Evolutionary conservation across 2,888 invertebrate species (phyloP), one percentile per base, ranked within the genome.

Genomic region (Phytoseiulus persimilis): DNA sequence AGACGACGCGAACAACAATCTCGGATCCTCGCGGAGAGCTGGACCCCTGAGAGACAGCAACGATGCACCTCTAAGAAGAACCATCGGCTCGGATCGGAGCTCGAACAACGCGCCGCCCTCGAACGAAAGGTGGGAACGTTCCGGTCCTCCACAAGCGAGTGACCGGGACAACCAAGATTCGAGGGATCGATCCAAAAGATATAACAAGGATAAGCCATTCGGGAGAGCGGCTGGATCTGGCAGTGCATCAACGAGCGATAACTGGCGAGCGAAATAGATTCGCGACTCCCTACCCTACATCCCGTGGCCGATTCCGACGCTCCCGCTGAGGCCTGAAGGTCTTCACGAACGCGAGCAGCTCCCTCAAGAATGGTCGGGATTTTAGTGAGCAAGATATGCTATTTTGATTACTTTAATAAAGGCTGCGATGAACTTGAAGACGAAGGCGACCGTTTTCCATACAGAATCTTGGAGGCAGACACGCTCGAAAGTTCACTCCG

Each of bases 141-240:
- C 5, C 84, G 84, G 84, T 23, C n/a, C 87, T 1, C 87, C 11
- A 87, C 9, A 2, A 2, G 23, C 11, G 18, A n/a, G 84, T n/a
- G 87, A 87, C 33, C 87, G 87, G 1, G 87, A 87, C 39, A 87
- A 33, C 28, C 65, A 65, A 65, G 65, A 65, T 23, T 65, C 65
- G 14, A 28, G 65, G 28, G 65, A 65, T 28, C 65, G 65, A 28
- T 14, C 28, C 28, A 65, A 65, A 23, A 65, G 39, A 39, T 39
- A 39, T 9, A n/a, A n/a, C n/a, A n/a, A n/a, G n/a, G n/a, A n/a
- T n/a, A n/a, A n/a, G n/a, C n/a, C 14, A 65, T 65, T 65, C 28
- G 23, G 1, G 5, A 65, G 65, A 28, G 65, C 5, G 65, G 65
- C 65, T 23, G 65, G 65, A 18, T 65, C 65, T 23, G 65, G 65